Conservation (phyloP, 2,113 vertebrate species). For the Gallinago paraguaiae region DNA sequence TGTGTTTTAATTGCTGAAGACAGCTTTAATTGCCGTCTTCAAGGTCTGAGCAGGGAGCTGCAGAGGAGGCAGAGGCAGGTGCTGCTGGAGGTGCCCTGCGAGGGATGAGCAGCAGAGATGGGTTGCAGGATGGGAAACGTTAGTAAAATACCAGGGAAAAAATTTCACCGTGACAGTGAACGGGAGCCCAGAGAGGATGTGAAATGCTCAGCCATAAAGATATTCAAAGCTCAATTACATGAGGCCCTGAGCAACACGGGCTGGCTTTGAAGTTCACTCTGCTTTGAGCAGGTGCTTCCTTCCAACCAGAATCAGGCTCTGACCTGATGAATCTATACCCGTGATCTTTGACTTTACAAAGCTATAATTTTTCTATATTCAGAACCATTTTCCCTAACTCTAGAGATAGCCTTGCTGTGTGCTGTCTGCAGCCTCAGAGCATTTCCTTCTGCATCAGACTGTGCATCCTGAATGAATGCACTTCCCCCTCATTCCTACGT, state of each 20-base stretch:
- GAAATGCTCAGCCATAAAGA: background rate
- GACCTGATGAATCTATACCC: background rate
- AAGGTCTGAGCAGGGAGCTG: accelerated
- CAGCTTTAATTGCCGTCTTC: background rate
- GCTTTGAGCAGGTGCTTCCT: background rate
- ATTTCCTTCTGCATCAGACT: background rate
- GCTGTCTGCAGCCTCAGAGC: background rate
- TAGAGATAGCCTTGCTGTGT: accelerated
- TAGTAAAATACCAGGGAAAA: background rate
- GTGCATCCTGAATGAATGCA: background rate
- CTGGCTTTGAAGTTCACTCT: background rate
- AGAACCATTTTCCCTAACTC: background rate
- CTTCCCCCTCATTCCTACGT: background rate
- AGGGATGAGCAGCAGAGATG: background rate
- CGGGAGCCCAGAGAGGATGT: background rate
- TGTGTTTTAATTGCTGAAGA: background rate
- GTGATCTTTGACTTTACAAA: background rate
- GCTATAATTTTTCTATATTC: background rate
- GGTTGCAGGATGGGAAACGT: background rate
- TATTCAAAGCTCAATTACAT: background rate
- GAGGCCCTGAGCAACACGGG: background rate
- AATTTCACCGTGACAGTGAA: accelerated
- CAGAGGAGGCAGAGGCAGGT: background rate
- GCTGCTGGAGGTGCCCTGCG: accelerated
- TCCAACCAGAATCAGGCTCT: background rate